These are phyloP conservation scores for Malurus splendens DNA, from an alignment of 2,797 vertebrate species.

Conservation along the genomic window DNA sequence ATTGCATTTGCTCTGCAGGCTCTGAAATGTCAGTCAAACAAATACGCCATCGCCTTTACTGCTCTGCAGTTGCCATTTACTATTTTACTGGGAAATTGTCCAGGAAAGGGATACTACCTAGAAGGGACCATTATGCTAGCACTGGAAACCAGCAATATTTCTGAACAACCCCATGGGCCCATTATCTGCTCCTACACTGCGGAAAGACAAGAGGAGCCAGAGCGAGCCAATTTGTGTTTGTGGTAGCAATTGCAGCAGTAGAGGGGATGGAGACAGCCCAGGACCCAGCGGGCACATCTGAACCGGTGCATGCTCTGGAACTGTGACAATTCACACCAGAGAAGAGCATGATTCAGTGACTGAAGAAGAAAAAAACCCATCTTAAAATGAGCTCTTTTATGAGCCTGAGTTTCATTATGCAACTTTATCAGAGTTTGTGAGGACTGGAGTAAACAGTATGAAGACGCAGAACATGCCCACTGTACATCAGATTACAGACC, in stretches of 20 bases:
- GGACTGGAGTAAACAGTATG: background rate
- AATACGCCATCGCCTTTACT: background rate
- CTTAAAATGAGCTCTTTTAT: background rate
- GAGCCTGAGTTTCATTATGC: background rate
- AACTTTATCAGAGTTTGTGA: background rate
- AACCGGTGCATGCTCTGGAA: background rate
- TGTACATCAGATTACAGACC: background rate
- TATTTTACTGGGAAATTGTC: slow-evolving; percentile 51
- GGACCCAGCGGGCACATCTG: background rate
- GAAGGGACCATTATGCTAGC: slow-evolving; percentile 34
- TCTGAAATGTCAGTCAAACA: slow-evolving; percentile 37
- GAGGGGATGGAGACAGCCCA: background rate
- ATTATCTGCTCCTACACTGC: background rate
- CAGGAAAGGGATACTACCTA: slow-evolving; percentile 47
- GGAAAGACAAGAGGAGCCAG: background rate
- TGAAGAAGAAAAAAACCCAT: accelerated
- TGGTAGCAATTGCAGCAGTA: background rate
- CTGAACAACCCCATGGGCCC: slow-evolving; percentile 21
- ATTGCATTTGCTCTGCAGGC: slow-evolving; percentile 41
- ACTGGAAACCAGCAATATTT: slow-evolving; percentile 38
- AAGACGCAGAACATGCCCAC: accelerated
- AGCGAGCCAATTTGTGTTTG: background rate
- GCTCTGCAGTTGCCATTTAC: slow-evolving; percentile 53
- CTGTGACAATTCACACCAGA: background rate
- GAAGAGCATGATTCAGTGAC: background rate